Evolutionary conservation across 1,140 invertebrate species (phyloP), one percentile per base, ranked within the genome.

Genomic region (Nymphalis io): DNA sequence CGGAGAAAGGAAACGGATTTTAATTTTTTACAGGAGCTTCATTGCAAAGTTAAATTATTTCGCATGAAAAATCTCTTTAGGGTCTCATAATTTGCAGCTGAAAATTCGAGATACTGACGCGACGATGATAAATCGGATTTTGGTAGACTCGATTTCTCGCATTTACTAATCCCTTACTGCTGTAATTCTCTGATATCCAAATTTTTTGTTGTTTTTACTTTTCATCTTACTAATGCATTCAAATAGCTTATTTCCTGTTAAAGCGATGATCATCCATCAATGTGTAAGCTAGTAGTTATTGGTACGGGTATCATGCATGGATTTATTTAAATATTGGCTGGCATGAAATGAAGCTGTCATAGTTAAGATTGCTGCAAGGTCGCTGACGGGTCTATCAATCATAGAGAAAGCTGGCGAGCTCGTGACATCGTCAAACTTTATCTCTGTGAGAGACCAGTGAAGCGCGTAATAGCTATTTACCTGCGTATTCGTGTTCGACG

Each of bases 391-490:
- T 73, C 80, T 70, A 89, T 89, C 85, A 87, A 89, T 89, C 87
- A 87, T 70, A 42, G 63, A 61, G 13, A 57, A 44, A 61, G 59
- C 78, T 76, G 72, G 68, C 68, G 68, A 72, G 70, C 70, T 72
- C 75, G 76, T 81, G 75, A 79, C 78, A 65, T 72, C 60, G 76
- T 89, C 87, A 83, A 83, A 85, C 80, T 79, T 84, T 86, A 88
- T 89, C 85, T 80, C 18, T 64, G 40, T 63, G 65, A 70, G 79
- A 71, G 69, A 18, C 74, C 88, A 88, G 46, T 78, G 85, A 80
- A 85, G 86, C 86, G 85, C 53, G 79, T 88, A 88, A 90, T 90
- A 87, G 88, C 83, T 90, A 87, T 83, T 88, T 90, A 90, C 85
- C 85, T 87, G 83, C 78, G 67, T 68, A 72, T 68, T 77, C 76